Evolutionary conservation across 2,888 invertebrate species (phyloP).

Genomic region (Aphidoletes aphidimyza): DNA sequence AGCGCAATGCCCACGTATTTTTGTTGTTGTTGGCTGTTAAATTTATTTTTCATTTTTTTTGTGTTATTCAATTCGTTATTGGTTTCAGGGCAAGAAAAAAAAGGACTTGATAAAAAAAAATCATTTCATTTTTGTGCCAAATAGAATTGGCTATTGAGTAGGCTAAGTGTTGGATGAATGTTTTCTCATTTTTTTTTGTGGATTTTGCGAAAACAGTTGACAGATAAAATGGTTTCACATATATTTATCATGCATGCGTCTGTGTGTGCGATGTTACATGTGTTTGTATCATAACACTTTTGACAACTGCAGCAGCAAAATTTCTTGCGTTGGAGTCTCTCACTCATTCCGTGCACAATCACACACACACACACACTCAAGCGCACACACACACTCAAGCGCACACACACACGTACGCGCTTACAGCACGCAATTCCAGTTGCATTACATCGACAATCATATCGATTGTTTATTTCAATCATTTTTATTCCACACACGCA

Average conservation of each 20-base stretch:
- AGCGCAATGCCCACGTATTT: background rate
- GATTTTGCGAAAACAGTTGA: no score
- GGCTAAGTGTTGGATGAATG: background rate
- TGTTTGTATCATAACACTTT: background rate
- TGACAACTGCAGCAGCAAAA: background rate
- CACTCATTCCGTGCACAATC: background rate
- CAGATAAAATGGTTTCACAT: background rate
- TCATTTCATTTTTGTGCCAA: background rate
- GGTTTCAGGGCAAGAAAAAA: background rate
- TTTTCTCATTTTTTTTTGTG: background rate
- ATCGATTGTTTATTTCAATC: slow-evolving; percentile 1
- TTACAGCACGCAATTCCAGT: background rate
- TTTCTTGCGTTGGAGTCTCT: background rate
- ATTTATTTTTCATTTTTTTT: no score
- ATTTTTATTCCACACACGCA: background rate
- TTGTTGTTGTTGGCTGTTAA: background rate
- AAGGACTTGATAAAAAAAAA: background rate
- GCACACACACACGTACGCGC: no score
- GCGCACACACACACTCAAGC: background rate
- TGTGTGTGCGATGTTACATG: no score
- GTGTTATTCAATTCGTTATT: background rate
- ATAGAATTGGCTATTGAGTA: background rate
- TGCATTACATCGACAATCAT: background rate
- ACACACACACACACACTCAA: background rate
- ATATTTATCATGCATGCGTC: background rate